These are phyloP conservation scores for Lasioglossum leucozonium DNA, from an alignment of 2,888 invertebrate genomes.

Conservation along the genomic window DNA sequence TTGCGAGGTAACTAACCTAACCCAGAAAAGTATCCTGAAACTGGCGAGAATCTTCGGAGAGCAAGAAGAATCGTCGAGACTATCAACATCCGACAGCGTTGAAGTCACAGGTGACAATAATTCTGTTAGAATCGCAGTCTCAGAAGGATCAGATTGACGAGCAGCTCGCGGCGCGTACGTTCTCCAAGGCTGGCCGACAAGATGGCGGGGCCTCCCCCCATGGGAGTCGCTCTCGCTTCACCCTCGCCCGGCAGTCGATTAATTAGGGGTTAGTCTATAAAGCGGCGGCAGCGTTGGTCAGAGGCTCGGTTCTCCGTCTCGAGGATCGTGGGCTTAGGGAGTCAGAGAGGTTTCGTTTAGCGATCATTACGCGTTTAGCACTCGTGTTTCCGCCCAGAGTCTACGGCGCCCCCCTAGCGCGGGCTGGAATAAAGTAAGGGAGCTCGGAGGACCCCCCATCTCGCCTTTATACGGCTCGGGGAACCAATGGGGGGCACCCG, in stretches of 20 bases:
- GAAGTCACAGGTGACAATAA: no score
- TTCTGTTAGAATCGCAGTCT: not conserved
- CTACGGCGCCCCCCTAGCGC: slow-evolving; percentile 76
- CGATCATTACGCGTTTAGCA: slow-evolving; percentile 82
- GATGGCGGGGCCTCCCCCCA: slow-evolving; percentile 28
- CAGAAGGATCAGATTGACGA: not conserved
- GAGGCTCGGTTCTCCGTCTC: slow-evolving; percentile 17
- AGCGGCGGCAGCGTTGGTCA: slow-evolving; percentile 29
- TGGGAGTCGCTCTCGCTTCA: slow-evolving; percentile 7
- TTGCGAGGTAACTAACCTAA: no score
- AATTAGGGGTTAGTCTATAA: slow-evolving; percentile 50
- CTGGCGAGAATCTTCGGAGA: no score
- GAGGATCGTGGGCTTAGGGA: slow-evolving; percentile 39
- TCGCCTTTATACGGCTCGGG: slow-evolving; percentile 79
- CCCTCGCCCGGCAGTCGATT: slow-evolving; percentile 44
- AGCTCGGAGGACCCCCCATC: slow-evolving; percentile 81
- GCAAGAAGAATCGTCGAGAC: no score
- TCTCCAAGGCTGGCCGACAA: slow-evolving; percentile 36
- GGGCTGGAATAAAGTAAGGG: slow-evolving; percentile 75
- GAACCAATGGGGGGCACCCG: slow-evolving; percentile 78
- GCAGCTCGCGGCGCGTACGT: not conserved
- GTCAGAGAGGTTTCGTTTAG: slow-evolving; percentile 75
- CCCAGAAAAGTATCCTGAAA: no score
- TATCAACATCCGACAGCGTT: not conserved
- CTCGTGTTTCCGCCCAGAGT: slow-evolving; percentile 78